These are phyloP conservation scores for Malurus melanocephalus DNA, from an alignment of 2,113 vertebrate genomes.

Conservation along the genomic window DNA sequence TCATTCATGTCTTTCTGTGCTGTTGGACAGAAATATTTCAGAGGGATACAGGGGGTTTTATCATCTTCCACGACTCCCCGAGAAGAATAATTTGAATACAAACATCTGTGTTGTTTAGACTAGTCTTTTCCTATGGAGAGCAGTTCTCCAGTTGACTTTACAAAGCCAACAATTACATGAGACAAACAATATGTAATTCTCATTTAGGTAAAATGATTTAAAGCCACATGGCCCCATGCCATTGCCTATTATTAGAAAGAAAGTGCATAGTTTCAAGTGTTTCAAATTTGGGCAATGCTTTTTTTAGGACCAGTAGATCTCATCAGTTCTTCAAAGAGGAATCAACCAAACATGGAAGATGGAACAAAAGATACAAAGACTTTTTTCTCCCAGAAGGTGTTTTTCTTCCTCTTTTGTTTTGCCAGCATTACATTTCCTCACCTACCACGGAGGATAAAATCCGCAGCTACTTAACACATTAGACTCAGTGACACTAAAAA, in stretches of 20 bases:
- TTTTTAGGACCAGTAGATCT: not conserved
- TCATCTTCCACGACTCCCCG: not conserved
- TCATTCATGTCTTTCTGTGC: not conserved
- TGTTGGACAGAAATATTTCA: not conserved
- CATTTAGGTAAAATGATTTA: constrained; percentile 15
- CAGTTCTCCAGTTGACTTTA: not conserved
- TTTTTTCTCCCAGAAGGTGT: not conserved
- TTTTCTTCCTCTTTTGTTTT: constrained; percentile 26
- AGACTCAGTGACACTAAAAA: constrained; percentile 10
- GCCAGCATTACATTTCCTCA: not conserved
- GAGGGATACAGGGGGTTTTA: not conserved
- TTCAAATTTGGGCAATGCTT: not conserved
- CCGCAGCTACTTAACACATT: not conserved
- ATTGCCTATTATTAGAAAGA: not conserved
- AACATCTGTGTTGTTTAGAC: not conserved
- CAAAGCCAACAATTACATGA: constrained; percentile 21
- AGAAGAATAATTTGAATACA: not conserved
- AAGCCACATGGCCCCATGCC: not conserved
- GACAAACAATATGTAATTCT: not conserved
- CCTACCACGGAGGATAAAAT: not conserved
- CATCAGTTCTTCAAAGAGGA: not conserved
- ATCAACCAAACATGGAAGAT: not conserved
- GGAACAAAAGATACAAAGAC: not conserved
- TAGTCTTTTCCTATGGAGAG: not conserved
- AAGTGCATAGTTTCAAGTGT: not conserved